Base-by-base conservation (phyloP, 2,797 vertebrate genomes). In the Oreochromis mossambicus region DNA sequence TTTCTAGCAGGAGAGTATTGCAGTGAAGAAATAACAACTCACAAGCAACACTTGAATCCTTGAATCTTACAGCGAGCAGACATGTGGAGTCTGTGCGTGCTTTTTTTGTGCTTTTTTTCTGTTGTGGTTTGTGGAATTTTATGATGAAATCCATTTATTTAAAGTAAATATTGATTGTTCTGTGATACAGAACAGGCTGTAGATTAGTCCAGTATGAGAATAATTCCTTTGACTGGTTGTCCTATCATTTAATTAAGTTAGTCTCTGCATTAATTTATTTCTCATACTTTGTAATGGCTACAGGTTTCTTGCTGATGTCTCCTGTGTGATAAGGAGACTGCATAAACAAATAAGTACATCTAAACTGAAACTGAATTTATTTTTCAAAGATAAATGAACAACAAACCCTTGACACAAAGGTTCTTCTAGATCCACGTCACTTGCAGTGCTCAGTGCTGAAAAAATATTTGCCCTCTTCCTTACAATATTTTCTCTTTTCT, bases 241-340 rank as follows among this genome's bases (percentile, higher is more conserved):
- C 19, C 32, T 66, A 5, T 41, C 7, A 24, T 68, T 68, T 68
- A 1, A 36, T 4, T 21, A 21, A 63, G 19, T 36, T 12, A 0
- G 0, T 2, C 34, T 66, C 34, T 66, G n/a, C 6, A 5, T 38
- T 38, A 4, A 66, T 14, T 66, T 38, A 8, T 0, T 41, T 68
- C 34, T 68, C 36, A 1, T 21, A 24, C 63, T 41, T 41, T 68
- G 63, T 41, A 66, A 66, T 21, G 38, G 11, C 36, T 41, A 0
- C 63, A 68, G 7, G 63, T 41, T 66, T 41, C 36, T 24, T 41
- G n/a, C n/a, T 24, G n/a, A 24, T 68, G 8, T 68, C 63, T 14
- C 12, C 63, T 0, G 38, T 68, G 38, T 43, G 38, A 68, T 21
- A 41, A 26, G 0, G 8, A 43, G 8, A 43, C 63, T 24, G 36